Conservation (phyloP, 2,797 vertebrate species). For the Champsocephalus gunnari region DNA sequence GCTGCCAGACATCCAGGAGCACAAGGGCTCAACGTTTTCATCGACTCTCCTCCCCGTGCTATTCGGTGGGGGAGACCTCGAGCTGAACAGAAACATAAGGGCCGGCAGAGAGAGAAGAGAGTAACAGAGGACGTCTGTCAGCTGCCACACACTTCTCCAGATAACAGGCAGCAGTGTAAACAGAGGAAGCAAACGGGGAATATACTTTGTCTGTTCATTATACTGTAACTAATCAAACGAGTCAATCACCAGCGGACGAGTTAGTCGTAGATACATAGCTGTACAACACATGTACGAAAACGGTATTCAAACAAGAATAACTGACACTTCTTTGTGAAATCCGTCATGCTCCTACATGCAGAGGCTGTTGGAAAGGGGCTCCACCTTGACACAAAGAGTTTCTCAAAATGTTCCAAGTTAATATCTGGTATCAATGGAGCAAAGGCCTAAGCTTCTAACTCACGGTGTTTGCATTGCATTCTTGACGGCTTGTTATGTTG, state of each 20-base stretch:
- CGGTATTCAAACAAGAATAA: background rate
- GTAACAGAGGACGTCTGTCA: slow-evolving; percentile 17
- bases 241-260: background rate
- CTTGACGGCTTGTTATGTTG: slow-evolving; percentile 4
- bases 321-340: background rate
- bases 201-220: background rate
- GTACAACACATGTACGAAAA: background rate
- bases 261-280: background rate
- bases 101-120: slow-evolving; percentile 16
- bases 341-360: slow-evolving; percentile 6
- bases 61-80: slow-evolving; percentile 51
- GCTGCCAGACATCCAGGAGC: slow-evolving; percentile 23
- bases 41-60: slow-evolving; percentile 1
- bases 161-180: slow-evolving; percentile 47
- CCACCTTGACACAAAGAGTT: background rate
- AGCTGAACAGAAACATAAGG: slow-evolving; percentile 41
- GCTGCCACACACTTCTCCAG: slow-evolving; percentile 34
- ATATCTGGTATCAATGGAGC: slow-evolving; percentile 6
- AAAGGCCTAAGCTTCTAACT: background rate
- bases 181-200: slow-evolving; percentile 8
- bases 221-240: slow-evolving; percentile 1
- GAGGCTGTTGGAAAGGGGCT: background rate
- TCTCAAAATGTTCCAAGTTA: background rate
- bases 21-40: slow-evolving; percentile 34
- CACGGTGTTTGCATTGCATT: background rate